A percentile compares a stretch with the other conserved stretches of the same genome.
These are phyloP conservation scores for Rattus rattus DNA, from an alignment of 2,113 vertebrate genomes.

Conservation along the genomic window DNA sequence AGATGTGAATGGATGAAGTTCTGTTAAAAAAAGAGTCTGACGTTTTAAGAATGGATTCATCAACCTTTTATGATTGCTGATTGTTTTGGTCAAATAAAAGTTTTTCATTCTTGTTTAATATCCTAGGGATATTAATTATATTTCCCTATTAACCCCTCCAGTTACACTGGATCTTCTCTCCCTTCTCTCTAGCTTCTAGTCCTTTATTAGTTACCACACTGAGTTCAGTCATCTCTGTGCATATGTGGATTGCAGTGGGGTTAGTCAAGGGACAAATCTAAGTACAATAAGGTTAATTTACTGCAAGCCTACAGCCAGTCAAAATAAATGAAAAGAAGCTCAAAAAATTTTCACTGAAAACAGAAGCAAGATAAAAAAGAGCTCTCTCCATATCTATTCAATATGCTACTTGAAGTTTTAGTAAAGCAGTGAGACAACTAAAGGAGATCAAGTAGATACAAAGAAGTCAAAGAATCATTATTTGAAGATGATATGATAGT, in stretches of 20 bases:
- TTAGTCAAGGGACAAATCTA: neutral
- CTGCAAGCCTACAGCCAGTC: too few species aligned
- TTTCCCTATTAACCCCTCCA: neutral
- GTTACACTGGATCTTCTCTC: neutral
- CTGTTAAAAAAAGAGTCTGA: neutral
- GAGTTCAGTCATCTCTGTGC: neutral
- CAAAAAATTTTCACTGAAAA: too few species aligned
- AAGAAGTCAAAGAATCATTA: too few species aligned
- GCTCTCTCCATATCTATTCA: too few species aligned
- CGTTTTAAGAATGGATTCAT: neutral
- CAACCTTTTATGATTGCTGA: neutral
- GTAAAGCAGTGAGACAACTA: too few species aligned
- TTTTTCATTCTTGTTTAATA: neutral
- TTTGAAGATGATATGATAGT: too few species aligned
- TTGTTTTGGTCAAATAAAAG: neutral
- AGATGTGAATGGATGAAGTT: neutral
- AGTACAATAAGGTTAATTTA: too few species aligned
- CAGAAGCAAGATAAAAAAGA: too few species aligned
- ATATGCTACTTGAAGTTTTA: too few species aligned
- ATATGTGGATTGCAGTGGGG: neutral
- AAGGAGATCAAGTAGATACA: too few species aligned
- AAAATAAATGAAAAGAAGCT: too few species aligned
- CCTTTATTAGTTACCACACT: neutral
- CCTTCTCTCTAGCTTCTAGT: neutral
- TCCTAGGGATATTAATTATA: neutral